These are phyloP conservation scores for Oreochromis grahami DNA, from an alignment of 2,797 vertebrate species.

Conservation along the genomic window DNA sequence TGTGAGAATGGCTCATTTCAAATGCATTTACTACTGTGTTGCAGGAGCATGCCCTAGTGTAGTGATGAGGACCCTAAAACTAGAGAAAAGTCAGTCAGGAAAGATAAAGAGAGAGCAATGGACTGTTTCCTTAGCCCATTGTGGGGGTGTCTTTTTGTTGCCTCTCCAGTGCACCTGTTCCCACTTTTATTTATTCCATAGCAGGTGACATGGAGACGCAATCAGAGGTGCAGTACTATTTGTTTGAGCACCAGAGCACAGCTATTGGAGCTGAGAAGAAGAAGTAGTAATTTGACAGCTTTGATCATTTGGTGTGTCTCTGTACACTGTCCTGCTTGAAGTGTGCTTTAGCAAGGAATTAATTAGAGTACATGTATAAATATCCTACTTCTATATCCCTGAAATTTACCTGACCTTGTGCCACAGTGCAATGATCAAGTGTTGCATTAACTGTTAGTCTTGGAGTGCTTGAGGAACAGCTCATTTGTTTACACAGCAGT, in stretches of 20 bases:
- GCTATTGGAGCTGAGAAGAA: background rate
- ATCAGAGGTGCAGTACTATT: background rate
- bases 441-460: background rate
- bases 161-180: background rate
- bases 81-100: background rate
- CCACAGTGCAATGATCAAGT: background rate
- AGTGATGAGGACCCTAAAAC: background rate
- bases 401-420: background rate
- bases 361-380: background rate
- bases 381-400: background rate
- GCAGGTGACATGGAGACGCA: background rate
- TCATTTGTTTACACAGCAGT: background rate
- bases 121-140: background rate
- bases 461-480: background rate
- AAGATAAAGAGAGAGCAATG: background rate
- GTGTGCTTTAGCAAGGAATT: background rate
- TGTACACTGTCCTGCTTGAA: background rate
- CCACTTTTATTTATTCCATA: background rate
- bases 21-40: background rate
- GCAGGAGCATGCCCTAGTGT: background rate
- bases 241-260: background rate
- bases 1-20: background rate
- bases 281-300: accelerated
- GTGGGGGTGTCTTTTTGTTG: background rate
- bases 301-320: accelerated